Evolutionary conservation across 2,113 vertebrate genomes (phyloP).

Genomic region (Typhlomys cinereus): DNA sequence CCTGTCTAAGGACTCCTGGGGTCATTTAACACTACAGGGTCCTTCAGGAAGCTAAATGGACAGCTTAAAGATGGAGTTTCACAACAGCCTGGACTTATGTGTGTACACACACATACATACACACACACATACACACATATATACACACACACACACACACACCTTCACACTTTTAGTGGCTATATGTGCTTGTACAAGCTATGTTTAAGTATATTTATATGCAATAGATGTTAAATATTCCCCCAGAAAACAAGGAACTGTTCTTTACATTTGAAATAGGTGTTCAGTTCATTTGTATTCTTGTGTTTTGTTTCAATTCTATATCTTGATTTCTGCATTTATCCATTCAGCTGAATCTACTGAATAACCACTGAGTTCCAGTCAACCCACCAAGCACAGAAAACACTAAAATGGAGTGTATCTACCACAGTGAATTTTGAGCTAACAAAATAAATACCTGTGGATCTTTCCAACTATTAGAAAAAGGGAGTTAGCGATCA

Average conservation of each 20-base stretch:
- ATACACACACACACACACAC: not conserved
- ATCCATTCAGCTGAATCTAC: not conserved
- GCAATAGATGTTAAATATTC: not conserved
- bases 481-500: not conserved
- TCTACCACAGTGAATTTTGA: not conserved
- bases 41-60: slow-evolving; percentile 34
- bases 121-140: too few species aligned
- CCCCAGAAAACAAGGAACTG: not conserved
- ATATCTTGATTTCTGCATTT: not conserved
- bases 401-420: not conserved
- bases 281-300: not conserved
- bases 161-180: too few species aligned
- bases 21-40: slow-evolving; percentile 57
- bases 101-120: not conserved
- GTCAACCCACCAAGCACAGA: too few species aligned
- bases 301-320: not conserved
- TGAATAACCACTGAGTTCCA: not conserved
- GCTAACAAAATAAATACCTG: not conserved
- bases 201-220: not conserved
- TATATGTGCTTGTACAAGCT: not conserved
- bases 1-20: slow-evolving; percentile 47
- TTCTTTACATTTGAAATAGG: not conserved
- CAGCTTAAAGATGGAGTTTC: not conserved
- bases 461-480: not conserved
- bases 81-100: not conserved